phyloP scores from a whole-genome alignment of 2,113 vertebrate species.

The Eurystomus gularis region DNA sequence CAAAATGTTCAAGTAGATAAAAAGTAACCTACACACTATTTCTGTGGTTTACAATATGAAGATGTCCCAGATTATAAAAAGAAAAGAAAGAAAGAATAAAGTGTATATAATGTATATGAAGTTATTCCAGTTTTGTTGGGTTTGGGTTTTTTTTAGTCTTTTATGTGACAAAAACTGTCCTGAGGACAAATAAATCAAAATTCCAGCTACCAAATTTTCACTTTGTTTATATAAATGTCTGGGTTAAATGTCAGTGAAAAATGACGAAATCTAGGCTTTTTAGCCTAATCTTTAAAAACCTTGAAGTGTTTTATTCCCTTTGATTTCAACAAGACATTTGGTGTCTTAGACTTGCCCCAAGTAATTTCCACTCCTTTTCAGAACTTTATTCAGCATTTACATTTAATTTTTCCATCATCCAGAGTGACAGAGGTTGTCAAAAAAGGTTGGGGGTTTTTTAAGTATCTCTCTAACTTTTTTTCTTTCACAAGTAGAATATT shows the following conservation, averaged over 20 bases:
- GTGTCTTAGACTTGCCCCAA: neutral
- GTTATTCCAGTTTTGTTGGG: neutral
- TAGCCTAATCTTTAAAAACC: neutral
- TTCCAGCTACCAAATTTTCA: neutral
- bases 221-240: neutral
- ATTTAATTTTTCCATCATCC: neutral
- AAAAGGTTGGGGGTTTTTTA: accelerated
- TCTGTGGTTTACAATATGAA: conserved; percentile 10
- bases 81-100: neutral
- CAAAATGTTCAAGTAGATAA: conserved; percentile 66
- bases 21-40: conserved; percentile 53
- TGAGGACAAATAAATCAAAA: neutral
- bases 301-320: neutral
- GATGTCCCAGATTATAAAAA: neutral
- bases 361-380: neutral
- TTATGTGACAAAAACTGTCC: neutral
- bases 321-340: neutral
- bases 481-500: neutral
- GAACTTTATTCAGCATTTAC: neutral
- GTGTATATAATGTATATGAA: accelerated
- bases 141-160: accelerated
- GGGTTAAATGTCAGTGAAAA: neutral
- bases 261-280: neutral
- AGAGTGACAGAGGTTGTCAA: neutral
- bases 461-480: neutral